Evolutionary conservation across 2,113 vertebrate genomes (phyloP).

Genomic region (Pteruthius melanotis): DNA sequence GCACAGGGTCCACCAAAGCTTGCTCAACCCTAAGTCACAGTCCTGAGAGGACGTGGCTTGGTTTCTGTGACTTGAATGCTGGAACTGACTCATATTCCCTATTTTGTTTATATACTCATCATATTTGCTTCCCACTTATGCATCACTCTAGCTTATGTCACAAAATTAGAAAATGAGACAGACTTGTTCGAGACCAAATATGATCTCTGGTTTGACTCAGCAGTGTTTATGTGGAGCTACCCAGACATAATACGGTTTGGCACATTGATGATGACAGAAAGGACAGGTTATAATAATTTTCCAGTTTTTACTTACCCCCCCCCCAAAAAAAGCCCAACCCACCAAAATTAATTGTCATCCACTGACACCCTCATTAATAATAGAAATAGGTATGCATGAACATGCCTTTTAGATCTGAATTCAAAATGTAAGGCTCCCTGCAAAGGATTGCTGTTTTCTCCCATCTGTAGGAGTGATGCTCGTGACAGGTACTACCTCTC

Average conservation of each 20-base stretch:
- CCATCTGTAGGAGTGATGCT: slow-evolving; percentile 11
- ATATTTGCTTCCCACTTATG: slow-evolving; percentile 27
- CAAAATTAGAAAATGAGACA: slow-evolving; percentile 47
- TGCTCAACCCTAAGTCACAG: background rate
- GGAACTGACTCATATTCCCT: slow-evolving; percentile 41
- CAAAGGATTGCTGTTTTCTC: background rate
- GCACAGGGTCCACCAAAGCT: background rate
- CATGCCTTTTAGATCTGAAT: background rate
- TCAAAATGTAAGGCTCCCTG: background rate
- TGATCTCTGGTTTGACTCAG: slow-evolving; percentile 41
- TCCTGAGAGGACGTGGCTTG: background rate
- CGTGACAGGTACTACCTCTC: background rate
- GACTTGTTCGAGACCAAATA: slow-evolving; percentile 25
- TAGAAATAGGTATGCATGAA: background rate
- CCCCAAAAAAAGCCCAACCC: background rate
- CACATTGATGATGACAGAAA: background rate
- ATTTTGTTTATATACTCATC: slow-evolving; percentile 30
- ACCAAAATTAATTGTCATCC: background rate
- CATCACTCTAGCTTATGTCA: slow-evolving; percentile 7
- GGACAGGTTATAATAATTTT: background rate
- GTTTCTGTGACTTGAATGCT: background rate
- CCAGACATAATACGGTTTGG: background rate
- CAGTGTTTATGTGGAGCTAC: background rate
- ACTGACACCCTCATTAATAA: background rate
- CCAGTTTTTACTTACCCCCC: background rate